Evolutionary conservation across 2,113 vertebrate species (phyloP), one percentile per base, ranked within the genome.

Genomic region (Thalassoma bifasciatum): DNA sequence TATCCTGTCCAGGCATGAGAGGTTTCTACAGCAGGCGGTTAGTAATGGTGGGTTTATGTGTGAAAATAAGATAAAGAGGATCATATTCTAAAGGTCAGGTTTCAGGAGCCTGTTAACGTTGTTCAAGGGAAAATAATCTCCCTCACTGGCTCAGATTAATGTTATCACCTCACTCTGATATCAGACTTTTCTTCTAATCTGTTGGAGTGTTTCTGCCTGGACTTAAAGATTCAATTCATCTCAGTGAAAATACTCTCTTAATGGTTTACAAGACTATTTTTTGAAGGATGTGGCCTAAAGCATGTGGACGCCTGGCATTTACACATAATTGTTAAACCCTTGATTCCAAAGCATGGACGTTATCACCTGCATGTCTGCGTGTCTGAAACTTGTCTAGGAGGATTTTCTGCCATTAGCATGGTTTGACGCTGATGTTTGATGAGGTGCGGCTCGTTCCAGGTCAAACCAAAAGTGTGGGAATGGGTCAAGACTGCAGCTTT

Each of bases 1-100:
- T 1, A 36, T 85, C 91, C 61, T 92, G 92, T 89, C 77, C n/a
- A 76, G 88, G 77, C 88, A 88, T 14, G 89, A 91, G 57, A 65
- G 16, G 47, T 72, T 75, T 75, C 70, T 64, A 2, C 63, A 52
- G 23, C 37, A 16, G 10, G 22, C 66, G 52, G 14, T 80, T 37
- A 22, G 63, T 68, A 66, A 68, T 17, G 24, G 10, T 26, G 8
- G 34, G n/a, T 70, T 46, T 17, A 67, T 70, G 52, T 51, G 75
- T 63, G 57, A 66, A 51, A 79, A 66, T 57, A 47, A 47, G 40
- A 62, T 42, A 50, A 67, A 77, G 71, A 21, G 60, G 69, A 19
- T 69, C 82, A 52, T 74, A 75, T 82, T 76, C 19, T 17, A 24
- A 37, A 64, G 53, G 59, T 49, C 24, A 21, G 23, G 22, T 57